Evolutionary conservation across 2,113 vertebrate species (phyloP).

Genomic region (Nothobranchius kuhntae): DNA sequence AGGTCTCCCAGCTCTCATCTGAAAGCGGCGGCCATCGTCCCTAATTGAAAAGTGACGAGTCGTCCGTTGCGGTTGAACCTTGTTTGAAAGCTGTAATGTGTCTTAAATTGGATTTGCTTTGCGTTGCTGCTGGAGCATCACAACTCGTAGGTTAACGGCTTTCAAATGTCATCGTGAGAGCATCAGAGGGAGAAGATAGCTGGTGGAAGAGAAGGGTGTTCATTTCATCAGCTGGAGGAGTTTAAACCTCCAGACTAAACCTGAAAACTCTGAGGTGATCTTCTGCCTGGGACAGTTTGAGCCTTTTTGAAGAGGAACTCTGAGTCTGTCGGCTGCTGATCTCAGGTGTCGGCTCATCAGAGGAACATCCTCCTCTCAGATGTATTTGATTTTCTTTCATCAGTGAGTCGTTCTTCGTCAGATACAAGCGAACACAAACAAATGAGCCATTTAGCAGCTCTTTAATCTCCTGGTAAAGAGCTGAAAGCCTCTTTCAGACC

Average conservation of each 20-base stretch:
- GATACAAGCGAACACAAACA: constrained; percentile 18
- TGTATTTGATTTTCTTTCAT: constrained; percentile 9
- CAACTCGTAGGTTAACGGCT: constrained; percentile 44
- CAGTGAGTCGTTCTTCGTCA: constrained; percentile 6
- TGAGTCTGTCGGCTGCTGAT: not conserved
- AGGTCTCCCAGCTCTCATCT: not conserved
- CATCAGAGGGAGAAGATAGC: not conserved
- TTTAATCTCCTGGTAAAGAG: not conserved
- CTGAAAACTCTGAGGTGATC: too few species aligned
- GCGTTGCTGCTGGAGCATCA: constrained; percentile 27
- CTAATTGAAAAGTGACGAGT: constrained; percentile 42
- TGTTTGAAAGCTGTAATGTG: constrained; percentile 26
- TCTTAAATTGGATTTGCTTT: constrained; percentile 41
- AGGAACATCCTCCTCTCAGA: not conserved
- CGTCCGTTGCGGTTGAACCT: constrained; percentile 32
- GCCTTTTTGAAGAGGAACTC: not conserved
- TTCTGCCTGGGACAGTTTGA: too few species aligned
- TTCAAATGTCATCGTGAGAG: constrained; percentile 54
- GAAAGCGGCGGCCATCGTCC: constrained; percentile 5
- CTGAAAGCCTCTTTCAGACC: too few species aligned
- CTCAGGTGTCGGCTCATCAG: not conserved
- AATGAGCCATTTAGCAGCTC: constrained; percentile 1
- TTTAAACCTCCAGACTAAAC: not conserved
- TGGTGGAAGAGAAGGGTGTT: not conserved
- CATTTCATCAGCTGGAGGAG: constrained; percentile 10